Base-by-base conservation (phyloP, 2,113 vertebrate genomes). In the Labeo catla region DNA sequence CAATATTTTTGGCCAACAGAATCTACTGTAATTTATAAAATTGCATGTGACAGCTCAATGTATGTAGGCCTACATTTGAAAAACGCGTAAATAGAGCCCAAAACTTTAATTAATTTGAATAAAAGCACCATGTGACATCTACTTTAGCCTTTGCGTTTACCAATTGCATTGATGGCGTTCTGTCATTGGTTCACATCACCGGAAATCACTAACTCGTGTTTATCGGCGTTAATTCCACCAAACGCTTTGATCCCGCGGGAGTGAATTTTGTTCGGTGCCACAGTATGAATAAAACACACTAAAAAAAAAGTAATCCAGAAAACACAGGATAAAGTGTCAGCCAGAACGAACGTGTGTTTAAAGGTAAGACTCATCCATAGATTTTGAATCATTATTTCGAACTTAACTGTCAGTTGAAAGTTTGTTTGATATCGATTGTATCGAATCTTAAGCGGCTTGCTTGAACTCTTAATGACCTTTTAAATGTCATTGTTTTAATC, bases 191-290 rank as follows among this genome's bases (percentile, higher is more conserved):
- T 68, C 16, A 21, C 12, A 21, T 49, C 16, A 70, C 63, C 65
- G 80, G 80, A 82, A 66, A 82, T 70, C 45, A 52, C 8, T 8
- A 70, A 19, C 45, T 47, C n/a, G 43, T 34, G 79, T 70, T 52
- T 12, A 52, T 21, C 5, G 2, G 23, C 28, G 8, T 65, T 49
- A 7, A 79, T 13, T 6, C 77, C 36, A 13, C 8, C n/a, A 12
- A 39, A 82, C 45, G 49, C 76, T 52, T 5, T 3, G 74, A 19
- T 49, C 43, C 43, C 2, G 72, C 39, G 0, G 36, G 10, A 34
- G 1, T 12, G 39, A 65, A 19, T 21, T 28, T 1, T 7, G 1
- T 0, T 52, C 13, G 43, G 43, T 81, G 0, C 28, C 13, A 11
- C 77, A 43, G 10, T 4, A 23, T 45, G 77, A 79, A 61, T 13